Evolutionary conservation across 1,140 invertebrate genomes (phyloP), one percentile per base, ranked within the genome.

Genomic region (Carposina sasakii): DNA sequence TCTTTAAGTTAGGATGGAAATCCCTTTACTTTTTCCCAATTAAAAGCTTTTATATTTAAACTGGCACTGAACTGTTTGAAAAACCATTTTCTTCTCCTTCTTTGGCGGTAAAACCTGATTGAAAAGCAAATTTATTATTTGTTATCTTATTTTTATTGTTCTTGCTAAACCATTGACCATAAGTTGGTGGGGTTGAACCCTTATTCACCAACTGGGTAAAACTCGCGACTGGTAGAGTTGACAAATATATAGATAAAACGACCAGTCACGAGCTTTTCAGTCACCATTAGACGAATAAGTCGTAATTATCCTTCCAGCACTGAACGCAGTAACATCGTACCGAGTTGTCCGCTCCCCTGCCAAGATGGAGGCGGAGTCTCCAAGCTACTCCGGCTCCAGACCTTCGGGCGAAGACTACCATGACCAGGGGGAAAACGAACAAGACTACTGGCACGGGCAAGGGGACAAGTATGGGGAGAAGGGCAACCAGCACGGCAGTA

Each of bases 401-500:
- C 15, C 44, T 4, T 20, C 12, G n/a, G 21, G 39, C 20, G 12
- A 50, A 19, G 48, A 42, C n/a, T 33, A 40, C 4, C 17, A 46
- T 3, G 50, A 52, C 16, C 26, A 43, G 28, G 12, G 23, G 8
- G 12, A 52, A 12, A 37, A 52, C 2, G 50, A 52, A 16, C 20
- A 24, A 6, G 24, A 52, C 6, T 52, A 52, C 20, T 52, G 50
- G 50, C 36, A 46, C 9, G 43, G 28, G 12, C 43, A 52, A 23
- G 21, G 43, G 24, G 36, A 52, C 15, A 46, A 34, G 15, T 6
- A 16, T 2, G 28, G 20, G 13, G 36, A 23, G 2, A 52, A 16
- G 30, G 28, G 24, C n/a, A n/a, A n/a, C n/a, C n/a, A n/a, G n/a
- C n/a, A n/a, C n/a, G n/a, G n/a, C n/a, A n/a, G n/a, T n/a, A n/a